Evolutionary conservation across 2,797 vertebrate genomes (phyloP), one percentile per base, ranked within the genome.

Genomic region (Sebastes ruberrimus): DNA sequence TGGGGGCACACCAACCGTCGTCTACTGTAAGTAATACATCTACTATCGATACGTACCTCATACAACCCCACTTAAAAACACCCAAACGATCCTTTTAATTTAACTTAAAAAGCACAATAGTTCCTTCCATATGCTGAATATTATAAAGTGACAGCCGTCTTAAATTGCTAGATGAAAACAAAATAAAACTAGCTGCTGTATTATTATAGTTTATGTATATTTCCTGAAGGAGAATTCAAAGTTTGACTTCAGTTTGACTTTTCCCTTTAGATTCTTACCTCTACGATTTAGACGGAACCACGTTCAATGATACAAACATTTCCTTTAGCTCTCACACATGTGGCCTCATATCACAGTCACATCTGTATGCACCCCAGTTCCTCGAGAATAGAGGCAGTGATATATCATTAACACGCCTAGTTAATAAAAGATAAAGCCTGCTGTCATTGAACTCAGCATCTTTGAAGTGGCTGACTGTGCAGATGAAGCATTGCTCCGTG

Each of bases 391-490:
- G 33, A 78, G 53, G 18, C 16, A 23, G 49, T 6, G 10, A 65
- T 33, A 7, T 49, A 61, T 67, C 49, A 67, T 73, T 66, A 38
- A 65, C n/a, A 74, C 9, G 2, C 30, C 55, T 16, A 1, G 33
- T 79, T 60, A 78, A 75, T 81, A 59, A 81, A 83, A 72, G 13
- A 77, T 77, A 57, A 78, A 27, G 10, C 57, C 60, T 16, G 67
- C 65, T 75, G 74, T 78, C 70, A 64, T 4, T 68, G 56, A 72
- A 61, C 22, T 42, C 14, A 10, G 42, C 59, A 74, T 76, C 77
- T 83, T 76, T 86, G 67, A 83, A 76, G 78, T 55, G 30, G 2
- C 49, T 82, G 76, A 59, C 46, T 77, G 49, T 74, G 70, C 27
- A 64, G 53, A 77, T 33, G 46, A 79, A 49, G 46, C 52, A 27